Base-by-base conservation (phyloP, 2,797 vertebrate genomes). In the Ctenopoma kingsleyae region DNA sequence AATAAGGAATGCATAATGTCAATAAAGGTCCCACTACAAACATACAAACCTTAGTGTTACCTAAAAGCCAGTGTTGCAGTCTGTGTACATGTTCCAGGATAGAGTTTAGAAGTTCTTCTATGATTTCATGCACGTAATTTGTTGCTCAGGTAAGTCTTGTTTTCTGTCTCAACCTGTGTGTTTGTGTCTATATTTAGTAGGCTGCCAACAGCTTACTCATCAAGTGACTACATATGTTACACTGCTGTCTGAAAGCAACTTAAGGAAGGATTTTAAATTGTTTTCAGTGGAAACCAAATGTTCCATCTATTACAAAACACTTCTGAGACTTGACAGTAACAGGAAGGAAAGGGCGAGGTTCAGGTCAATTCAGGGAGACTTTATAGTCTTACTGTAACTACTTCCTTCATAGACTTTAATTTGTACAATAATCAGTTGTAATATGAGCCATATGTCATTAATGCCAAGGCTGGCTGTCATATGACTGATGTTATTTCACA, bases 101-200 rank as follows among this genome's bases (percentile, higher is more conserved):
- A 32, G 30, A 32, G 30, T 1, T 2, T 2, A 32, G 30, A 15
- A 67, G 40, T 15, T 52, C 3, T 46, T 54, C n/a, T 20, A 40
- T 87, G 78, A 89, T 59, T 63, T 80, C 67, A 75, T 66, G 19
- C 46, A 5, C n/a, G 25, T 48, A 51, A 69, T 65, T 38, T 65
- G 23, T 22, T 1, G 9, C 49, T 46, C 47, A 63, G 57, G 64
- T 74, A 74, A 80, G 46, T 36, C 61, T 27, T 13, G 25, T 44
- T 73, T 43, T 82, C 55, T 86, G 81, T 55, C 78, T 74, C 64
- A 47, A 76, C 74, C 55, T 73, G 75, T 22, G 56, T 50, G 62
- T 52, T 27, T 51, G 17, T 50, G 44, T 41, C 9, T 58, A 30
- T 6, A 23, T 66, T 65, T 47, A 20, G 38, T 13, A 5, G 1